Conservation (phyloP, 2,888 invertebrate species). For the Villa cingulata region DNA sequence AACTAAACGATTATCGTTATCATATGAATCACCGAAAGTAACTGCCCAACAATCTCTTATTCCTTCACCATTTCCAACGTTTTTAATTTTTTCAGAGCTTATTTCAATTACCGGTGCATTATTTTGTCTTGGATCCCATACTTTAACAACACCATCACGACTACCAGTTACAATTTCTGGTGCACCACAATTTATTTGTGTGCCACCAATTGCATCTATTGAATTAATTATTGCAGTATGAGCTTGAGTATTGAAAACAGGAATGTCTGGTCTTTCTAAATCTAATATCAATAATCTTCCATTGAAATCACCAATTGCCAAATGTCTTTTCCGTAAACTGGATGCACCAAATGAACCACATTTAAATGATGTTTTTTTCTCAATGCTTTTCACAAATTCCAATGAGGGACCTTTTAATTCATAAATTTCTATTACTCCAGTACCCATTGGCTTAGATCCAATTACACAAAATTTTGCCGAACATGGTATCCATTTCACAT, state of each 20-base stretch:
- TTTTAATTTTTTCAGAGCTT: constrained; percentile 17
- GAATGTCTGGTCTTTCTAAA: constrained; percentile 54
- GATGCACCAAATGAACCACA: constrained; percentile 90
- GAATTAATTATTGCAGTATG: constrained; percentile 80
- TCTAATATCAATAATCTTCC: constrained; percentile 77
- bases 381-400: constrained; percentile 55
- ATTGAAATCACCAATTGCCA: constrained; percentile 85
- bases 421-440: constrained; percentile 71
- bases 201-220: constrained; percentile 84
- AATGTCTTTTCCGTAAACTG: constrained; percentile 58
- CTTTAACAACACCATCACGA: constrained; percentile 84
- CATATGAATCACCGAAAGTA: constrained; percentile 82
- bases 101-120: constrained; percentile 80
- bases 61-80: constrained; percentile 41
- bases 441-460: constrained; percentile 73
- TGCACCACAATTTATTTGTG: constrained; percentile 69
- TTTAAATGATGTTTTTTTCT: constrained; percentile 74
- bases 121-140: constrained; percentile 91
- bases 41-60: constrained; percentile 89
- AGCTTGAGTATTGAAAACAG: constrained; percentile 63
- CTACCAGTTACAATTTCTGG: constrained; percentile 92
- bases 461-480: constrained; percentile 85
- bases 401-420: constrained; percentile 62
- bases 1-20: constrained; percentile 69
- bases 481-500: constrained; percentile 91